Base-by-base conservation (phyloP, 2,888 invertebrate species). In the Lobophora halterata region DNA sequence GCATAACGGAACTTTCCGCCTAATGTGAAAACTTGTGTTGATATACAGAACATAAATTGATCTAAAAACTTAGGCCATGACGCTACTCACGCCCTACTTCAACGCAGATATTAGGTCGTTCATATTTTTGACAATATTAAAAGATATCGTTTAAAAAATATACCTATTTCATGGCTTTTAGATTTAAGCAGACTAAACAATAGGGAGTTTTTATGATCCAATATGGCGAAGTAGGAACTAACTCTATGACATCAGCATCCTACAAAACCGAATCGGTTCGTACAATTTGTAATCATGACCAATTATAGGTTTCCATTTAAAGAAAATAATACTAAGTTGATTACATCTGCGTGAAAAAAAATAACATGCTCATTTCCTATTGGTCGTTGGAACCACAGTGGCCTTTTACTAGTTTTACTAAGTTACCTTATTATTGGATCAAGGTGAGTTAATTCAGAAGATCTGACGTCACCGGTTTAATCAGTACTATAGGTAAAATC, bases 401-500 rank as follows among this genome's bases (percentile, higher is more conserved):
- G 51, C 54, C 58, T 65, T 54, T 62, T 65, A 65, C 65, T 49
- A n/a, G n/a, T n/a, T n/a, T n/a, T n/a, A n/a, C n/a, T n/a, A n/a
- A n/a, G n/a, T n/a, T n/a, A 47, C 52, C 29, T 30, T 40, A 46
- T 25, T 49, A 43, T 33, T 64, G 64, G 67, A 78, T 70, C 76
- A 80, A 81, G 78, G 77, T 58, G 52, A 74, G 58, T 65, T 71
- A 64, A 71, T 72, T 71, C 64, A 58, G 65, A 67, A 61, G 61
- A 66, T 51, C 36, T 81, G 71, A 81, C 78, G 81, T 80, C 75
- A 81, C 48, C 42, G 35, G 34, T 52, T 57, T 61, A 58, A 66
- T 61, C 56, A n/a, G 60, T 70, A 69, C 60, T 56, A 58, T 50
- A 58, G 63, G 69, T 68, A 71, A 69, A 72, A 61, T 61, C 47